Evolutionary conservation across 2,113 vertebrate genomes (phyloP), one percentile per base, ranked within the genome.

Genomic region (Chlorocebus sabaeus): DNA sequence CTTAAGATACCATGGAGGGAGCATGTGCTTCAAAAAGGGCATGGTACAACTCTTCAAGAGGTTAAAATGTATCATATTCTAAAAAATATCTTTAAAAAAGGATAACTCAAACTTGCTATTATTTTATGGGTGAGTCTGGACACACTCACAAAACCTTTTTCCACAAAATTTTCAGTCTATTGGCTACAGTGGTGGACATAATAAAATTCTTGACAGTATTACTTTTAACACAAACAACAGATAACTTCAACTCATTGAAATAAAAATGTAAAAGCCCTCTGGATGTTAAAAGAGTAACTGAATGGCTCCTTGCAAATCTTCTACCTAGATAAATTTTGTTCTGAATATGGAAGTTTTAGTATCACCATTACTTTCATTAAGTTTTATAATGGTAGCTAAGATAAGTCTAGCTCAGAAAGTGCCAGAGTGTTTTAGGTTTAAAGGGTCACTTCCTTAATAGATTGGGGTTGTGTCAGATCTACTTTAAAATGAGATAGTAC

Each of bases 401-500:
- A 82, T 93, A 96, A 97, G 59, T 85, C 81, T 64, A 79, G 84
- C 43, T 87, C 32, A 14, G 73, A 95, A 86, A 93, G 40, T 92
- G 79, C 84, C 89, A 96, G 83, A 50, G n/a, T 81, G 64, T 92
- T 95, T 96, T 93, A 76, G 67, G 83, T 95, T 97, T 89, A 97
- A 97, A 97, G 86, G 96, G 93, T 97, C 92, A 96, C 87, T 98
- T 98, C 95, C 95, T 95, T 95, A 96, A 93, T 90, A 97, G 85
- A 97, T 94, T 90, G 89, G 75, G n/a, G 78, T 91, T 94, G 27
- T 92, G 93, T 95, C 90, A 95, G 80, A 81, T 90, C 92, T 96
- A 92, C 96, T 97, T 97, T 95, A 96, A 97, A 96, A 97, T 95
- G 96, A 98, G 92, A 98, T 89, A 92, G 89, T 88, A 96, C 93